Evolutionary conservation across 2,888 invertebrate species (phyloP).

Genomic region (Hanleya hanleyi): DNA sequence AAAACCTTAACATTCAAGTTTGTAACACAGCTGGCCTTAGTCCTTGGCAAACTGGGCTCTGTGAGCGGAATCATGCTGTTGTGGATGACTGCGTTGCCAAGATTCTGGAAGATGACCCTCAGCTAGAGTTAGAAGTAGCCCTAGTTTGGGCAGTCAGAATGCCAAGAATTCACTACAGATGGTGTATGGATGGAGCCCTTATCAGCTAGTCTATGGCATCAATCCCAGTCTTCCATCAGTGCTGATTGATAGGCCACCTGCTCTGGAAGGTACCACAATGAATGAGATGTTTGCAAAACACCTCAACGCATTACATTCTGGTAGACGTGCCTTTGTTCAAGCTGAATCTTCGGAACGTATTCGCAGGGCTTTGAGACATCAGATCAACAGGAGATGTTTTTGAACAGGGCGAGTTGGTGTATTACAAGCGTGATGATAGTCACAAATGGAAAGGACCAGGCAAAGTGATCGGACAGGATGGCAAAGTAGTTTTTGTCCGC

Average conservation of each 20-base stretch:
- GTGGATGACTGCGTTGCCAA: conserved; percentile 14
- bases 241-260: conserved; percentile 17
- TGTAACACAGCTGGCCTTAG: conserved; percentile 5
- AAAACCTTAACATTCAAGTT: conserved; percentile 20
- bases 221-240: conserved; percentile 25
- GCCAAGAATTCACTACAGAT: conserved; percentile 14
- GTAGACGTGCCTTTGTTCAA: conserved; percentile 23
- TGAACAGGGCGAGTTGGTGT: not conserved
- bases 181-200: conserved; percentile 18
- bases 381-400: conserved; percentile 5
- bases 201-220: conserved; percentile 23
- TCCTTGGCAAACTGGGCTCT: conserved; percentile 31
- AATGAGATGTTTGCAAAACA: conserved; percentile 30
- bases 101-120: conserved; percentile 8
- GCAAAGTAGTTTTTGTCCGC: not conserved
- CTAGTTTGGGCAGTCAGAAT: conserved; percentile 12
- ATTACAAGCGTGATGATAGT: not conserved
- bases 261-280: conserved; percentile 9
- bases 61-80: conserved; percentile 22
- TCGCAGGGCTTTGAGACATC: conserved; percentile 20
- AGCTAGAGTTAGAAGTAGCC: conserved; percentile 3
- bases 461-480: not conserved
- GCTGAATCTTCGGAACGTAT: conserved; percentile 26
- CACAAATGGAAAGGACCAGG: not conserved
- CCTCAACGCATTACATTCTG: conserved; percentile 30